phyloP scores from a whole-genome alignment of 2,113 vertebrate species.

The rabbit (Oryctolagus cuniculus) region mOryCun1.1 NC_091438.1:78998501-78999000 shows the following conservation, averaged over 20 bases:
- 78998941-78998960: neutral
- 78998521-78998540: too few relatives aligned
- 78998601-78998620: too few relatives aligned
- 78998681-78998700: neutral
- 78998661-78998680: slow-evolving; percentile 20
- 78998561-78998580: too few relatives aligned
- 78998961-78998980: neutral
- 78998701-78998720: neutral
- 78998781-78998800: too few relatives aligned
- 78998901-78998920: neutral
- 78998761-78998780: neutral
- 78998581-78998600: too few relatives aligned
- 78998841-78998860: neutral
- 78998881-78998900: neutral
- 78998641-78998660: neutral
- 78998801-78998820: neutral
- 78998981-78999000: neutral
- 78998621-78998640: too few relatives aligned
- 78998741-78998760: too few relatives aligned
- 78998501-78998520: too few relatives aligned
- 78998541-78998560: too few relatives aligned
- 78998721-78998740: neutral
- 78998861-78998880: neutral
- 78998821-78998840: neutral
- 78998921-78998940: neutral